Percentiles rank a stretch among this genome's conserved stretches.
Evolutionary conservation across 2,797 vertebrate genomes (phyloP).

Genomic region (Serranus cabrilla): DNA sequence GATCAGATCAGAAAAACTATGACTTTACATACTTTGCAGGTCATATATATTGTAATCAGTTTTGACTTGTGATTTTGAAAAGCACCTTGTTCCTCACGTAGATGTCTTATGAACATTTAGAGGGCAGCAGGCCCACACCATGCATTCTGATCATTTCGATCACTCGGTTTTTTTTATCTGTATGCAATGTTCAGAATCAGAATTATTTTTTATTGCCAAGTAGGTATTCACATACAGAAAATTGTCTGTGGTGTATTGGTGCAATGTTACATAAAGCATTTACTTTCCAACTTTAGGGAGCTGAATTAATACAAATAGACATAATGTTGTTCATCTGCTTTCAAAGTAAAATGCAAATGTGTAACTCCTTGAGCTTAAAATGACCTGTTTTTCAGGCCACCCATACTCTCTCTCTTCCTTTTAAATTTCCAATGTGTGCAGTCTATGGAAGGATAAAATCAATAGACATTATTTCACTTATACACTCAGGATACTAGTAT

Average conservation of each 20-base stretch:
- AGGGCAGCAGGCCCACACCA: too few relatives aligned
- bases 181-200: too few relatives aligned
- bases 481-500: conserved; percentile 3
- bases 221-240: too few relatives aligned
- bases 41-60: background rate
- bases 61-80: background rate
- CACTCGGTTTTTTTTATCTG: background rate
- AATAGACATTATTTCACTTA: conserved; percentile 15
- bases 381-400: background rate
- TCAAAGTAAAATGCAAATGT: background rate
- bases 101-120: background rate
- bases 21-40: background rate
- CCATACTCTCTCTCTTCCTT: background rate
- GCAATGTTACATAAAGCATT: background rate
- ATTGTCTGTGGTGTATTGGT: too few relatives aligned
- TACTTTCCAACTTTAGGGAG: background rate
- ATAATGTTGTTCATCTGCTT: background rate
- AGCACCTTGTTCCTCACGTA: too few relatives aligned
- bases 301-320: background rate
- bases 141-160: background rate
- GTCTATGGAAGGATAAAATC: conserved; percentile 9
- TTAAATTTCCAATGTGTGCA: conserved; percentile 2
- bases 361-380: background rate
- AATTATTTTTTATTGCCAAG: too few relatives aligned
- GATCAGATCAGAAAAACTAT: background rate